These are phyloP conservation scores for Coracopsis vasa DNA, from an alignment of 2,113 vertebrate genomes.

Conservation along the genomic window DNA sequence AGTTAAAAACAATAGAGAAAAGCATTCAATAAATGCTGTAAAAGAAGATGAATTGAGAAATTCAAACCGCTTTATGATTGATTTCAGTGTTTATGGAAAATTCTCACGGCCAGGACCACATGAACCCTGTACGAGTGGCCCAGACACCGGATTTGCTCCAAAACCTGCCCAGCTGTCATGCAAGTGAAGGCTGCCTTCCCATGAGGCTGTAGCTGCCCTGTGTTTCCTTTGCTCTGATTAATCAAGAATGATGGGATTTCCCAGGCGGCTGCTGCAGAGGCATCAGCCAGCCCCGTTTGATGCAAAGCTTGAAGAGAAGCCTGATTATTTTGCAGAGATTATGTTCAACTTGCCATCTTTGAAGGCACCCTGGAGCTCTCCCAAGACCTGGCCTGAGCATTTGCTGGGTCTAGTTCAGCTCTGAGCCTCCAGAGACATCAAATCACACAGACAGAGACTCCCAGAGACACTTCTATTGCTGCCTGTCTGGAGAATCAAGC, in stretches of 20 bases:
- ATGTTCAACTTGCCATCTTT: background rate
- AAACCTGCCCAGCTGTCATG: background rate
- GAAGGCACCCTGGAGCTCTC: background rate
- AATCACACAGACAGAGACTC: rapidly evolving
- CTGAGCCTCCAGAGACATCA: background rate
- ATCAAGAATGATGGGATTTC: slow-evolving; percentile 23
- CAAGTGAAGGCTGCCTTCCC: background rate
- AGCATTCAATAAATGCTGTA: background rate
- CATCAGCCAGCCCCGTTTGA: background rate
- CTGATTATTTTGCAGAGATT: background rate
- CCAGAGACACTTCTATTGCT: rapidly evolving
- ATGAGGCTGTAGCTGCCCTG: background rate
- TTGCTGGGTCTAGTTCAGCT: background rate
- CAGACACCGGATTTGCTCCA: background rate
- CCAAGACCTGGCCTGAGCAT: background rate
- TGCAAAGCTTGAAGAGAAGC: background rate
- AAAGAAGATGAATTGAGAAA: background rate
- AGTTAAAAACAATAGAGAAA: background rate
- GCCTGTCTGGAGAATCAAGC: background rate
- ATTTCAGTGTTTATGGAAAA: background rate
- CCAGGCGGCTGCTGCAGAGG: background rate
- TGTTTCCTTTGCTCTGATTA: background rate
- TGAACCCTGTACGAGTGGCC: background rate
- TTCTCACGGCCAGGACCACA: background rate
- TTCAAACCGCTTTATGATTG: background rate